phyloP scores from a whole-genome alignment of 1,140 invertebrate species.

The Drosophila orena region DNA sequence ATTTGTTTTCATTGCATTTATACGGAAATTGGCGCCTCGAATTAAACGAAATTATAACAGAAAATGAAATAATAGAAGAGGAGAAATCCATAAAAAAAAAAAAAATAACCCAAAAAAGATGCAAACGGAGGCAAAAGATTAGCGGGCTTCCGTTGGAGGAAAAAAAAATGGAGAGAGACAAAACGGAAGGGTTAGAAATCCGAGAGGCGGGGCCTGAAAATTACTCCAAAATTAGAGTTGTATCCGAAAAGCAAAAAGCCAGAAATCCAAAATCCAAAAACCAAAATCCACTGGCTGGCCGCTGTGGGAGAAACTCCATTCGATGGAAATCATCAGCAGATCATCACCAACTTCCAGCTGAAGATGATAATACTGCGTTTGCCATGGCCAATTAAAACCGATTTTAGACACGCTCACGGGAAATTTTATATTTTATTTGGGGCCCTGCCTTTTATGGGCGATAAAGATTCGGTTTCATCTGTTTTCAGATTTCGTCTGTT shows the following conservation, averaged over 20 bases:
- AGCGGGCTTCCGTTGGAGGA: constrained; percentile 67
- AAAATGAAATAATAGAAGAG: constrained; percentile 49
- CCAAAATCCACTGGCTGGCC: constrained; percentile 27
- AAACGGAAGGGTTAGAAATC: constrained; percentile 11
- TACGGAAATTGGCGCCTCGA: constrained; percentile 77
- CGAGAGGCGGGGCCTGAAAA: constrained; percentile 41
- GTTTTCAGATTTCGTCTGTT: constrained; percentile 23
- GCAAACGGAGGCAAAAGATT: constrained; percentile 68
- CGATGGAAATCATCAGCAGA: constrained; percentile 3
- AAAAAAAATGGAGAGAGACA: background rate
- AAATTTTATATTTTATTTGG: constrained; percentile 19
- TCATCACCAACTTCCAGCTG: constrained; percentile 4
- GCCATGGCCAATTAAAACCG: constrained; percentile 67
- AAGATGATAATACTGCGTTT: constrained; percentile 42
- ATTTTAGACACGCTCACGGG: constrained; percentile 72
- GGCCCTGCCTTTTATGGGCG: constrained; percentile 37
- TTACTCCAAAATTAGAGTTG: constrained; percentile 67
- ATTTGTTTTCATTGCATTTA: constrained; percentile 83
- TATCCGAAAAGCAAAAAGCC: constrained; percentile 6
- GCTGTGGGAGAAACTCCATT: constrained; percentile 25
- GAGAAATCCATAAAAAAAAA: constrained; percentile 62
- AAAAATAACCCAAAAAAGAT: constrained; percentile 28
- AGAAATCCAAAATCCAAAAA: background rate
- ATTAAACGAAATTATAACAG: constrained; percentile 72
- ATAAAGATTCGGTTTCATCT: constrained; percentile 55